Evolutionary conservation across 2,888 invertebrate genomes (phyloP), one percentile per base, ranked within the genome.

Genomic region (Oligia latruncula): DNA sequence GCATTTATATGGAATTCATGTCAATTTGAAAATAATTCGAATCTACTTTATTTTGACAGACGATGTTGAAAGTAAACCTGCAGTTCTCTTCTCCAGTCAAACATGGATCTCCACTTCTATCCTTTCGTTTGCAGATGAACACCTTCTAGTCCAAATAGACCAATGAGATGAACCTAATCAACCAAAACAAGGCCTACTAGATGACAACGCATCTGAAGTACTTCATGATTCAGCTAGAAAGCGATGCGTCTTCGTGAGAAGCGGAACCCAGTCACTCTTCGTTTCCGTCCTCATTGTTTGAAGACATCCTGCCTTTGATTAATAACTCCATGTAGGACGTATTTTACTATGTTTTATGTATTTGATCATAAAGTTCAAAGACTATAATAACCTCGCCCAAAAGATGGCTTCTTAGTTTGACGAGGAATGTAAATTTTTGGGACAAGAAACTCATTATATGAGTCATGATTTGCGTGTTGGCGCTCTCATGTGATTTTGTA

Each of bases 251-350:
- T 92, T 90, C 91, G 93, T 94, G 93, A 93, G 94, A 95, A 93
- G 93, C 94, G 94, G 95, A 95, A 95, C 93, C 90, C 86, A 88
- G 87, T 88, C 87, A 91, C 91, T 92, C 90, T 87, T 86, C 81
- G 86, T 91, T 93, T 95, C 95, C 95, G 95, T 92, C 92, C 93
- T 92, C 92, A 94, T 95, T 95, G 95, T 95, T 94, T 90, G 76
- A 92, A 94, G 91, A 92, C 95, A 93, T 95, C 95, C 95, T 93
- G 95, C 89, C 88, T 88, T 86, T 87, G 88, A 90, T 89, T 90
- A 91, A 86, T 88, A 84, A 84, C 87, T 83, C 81, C 82, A 81
- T 71, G 84, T 88, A 89, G 85, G 89, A 90, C 85, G 86, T 87
- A 82, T 86, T 84, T 81, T 74, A 78, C 74, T 84, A 78, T 74